phyloP scores from a whole-genome alignment of 2,888 invertebrate species.

The Diarsia rubi region DNA sequence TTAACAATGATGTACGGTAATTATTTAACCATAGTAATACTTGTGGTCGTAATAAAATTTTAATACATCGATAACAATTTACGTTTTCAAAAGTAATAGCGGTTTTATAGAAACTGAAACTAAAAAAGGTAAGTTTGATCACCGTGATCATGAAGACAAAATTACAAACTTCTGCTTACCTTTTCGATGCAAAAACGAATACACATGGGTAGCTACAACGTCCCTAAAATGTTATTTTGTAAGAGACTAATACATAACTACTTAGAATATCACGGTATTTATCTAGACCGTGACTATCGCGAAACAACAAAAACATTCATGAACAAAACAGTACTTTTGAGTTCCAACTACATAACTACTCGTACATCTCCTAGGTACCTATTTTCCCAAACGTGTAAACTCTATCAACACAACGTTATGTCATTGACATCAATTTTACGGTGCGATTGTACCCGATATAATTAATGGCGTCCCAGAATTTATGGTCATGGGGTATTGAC shows the following conservation, averaged over 20 bases:
- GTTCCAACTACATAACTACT: neutral
- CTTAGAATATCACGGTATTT: neutral
- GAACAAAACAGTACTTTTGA: neutral
- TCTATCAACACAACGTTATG: slow-evolving; percentile 48
- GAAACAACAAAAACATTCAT: too few species aligned
- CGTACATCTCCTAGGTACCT: neutral
- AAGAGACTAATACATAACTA: neutral
- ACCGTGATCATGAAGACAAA: neutral
- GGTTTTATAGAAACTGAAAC: neutral
- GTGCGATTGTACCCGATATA: slow-evolving; percentile 57
- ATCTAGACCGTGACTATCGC: neutral
- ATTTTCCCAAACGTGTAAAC: slow-evolving; percentile 14
- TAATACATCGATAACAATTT: neutral
- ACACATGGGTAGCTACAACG: too few species aligned
- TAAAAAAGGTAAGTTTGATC: neutral
- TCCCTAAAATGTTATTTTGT: neutral
- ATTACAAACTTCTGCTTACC: neutral
- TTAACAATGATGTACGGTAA: neutral
- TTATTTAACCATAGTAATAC: slow-evolving; percentile 8
- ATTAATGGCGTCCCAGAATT: slow-evolving; percentile 66
- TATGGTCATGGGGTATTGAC: slow-evolving; percentile 58
- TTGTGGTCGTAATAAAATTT: neutral
- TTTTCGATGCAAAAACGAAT: neutral
- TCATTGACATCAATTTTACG: slow-evolving; percentile 53
- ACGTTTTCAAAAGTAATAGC: neutral